phyloP scores from a whole-genome alignment of 2,113 vertebrate species.

The Pycnonotus jocosus region DNA sequence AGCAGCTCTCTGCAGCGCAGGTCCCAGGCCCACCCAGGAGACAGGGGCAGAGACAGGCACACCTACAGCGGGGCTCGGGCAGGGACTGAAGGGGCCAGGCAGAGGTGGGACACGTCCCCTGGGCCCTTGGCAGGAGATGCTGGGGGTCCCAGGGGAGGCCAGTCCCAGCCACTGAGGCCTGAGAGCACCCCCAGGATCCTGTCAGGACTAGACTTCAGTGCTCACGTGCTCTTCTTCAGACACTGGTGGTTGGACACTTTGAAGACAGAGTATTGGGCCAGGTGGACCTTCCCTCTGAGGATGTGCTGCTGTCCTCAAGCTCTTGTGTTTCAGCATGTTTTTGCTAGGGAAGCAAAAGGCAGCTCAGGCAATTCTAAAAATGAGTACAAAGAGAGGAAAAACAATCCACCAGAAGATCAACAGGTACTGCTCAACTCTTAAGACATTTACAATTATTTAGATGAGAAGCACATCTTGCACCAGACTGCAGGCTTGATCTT shows the following conservation, averaged over 20 bases:
- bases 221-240: neutral
- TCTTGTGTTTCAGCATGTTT: neutral
- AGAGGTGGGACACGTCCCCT: fast-evolving
- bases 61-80: neutral
- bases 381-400: neutral
- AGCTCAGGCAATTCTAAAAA: neutral
- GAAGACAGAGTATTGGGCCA: neutral
- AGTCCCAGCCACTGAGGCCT: neutral
- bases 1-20: neutral
- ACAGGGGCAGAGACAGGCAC: neutral
- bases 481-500: neutral
- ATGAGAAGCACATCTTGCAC: neutral
- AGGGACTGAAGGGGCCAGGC: neutral
- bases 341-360: neutral
- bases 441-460: neutral
- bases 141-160: neutral
- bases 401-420: neutral
- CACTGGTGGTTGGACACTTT: neutral
- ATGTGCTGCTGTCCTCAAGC: neutral
- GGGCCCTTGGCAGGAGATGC: neutral
- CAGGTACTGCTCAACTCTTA: neutral
- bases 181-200: neutral
- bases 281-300: neutral
- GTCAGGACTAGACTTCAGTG: neutral
- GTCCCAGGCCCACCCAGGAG: neutral